Conservation (phyloP, 2,888 invertebrate species). For the Dolichomitus sp. region DNA sequence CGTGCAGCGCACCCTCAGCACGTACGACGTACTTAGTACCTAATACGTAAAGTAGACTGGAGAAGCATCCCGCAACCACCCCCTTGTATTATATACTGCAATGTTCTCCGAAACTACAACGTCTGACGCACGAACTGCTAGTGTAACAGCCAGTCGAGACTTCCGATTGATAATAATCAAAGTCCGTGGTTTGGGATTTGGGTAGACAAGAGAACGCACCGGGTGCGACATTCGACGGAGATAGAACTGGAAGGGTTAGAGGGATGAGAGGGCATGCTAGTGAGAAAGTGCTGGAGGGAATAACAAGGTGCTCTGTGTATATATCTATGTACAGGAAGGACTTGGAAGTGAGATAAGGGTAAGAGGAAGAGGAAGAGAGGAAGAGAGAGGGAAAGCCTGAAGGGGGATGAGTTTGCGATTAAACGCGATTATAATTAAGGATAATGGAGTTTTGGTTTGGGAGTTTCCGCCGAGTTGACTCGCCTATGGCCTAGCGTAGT, state of each 20-base stretch:
- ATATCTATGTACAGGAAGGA: background rate
- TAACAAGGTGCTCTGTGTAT: conserved; percentile 4
- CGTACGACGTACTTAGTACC: conserved; percentile 53
- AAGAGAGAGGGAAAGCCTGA: conserved; percentile 62
- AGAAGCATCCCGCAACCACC: conserved; percentile 5
- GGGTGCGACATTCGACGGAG: conserved; percentile 14
- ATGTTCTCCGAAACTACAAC: conserved; percentile 1
- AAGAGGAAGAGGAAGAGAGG: conserved; percentile 54
- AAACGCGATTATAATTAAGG: conserved; percentile 85
- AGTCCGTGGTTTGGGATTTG: conserved; percentile 69
- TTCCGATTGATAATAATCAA: conserved; percentile 78
- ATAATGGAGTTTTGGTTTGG: conserved; percentile 83
- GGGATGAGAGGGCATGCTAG: background rate
- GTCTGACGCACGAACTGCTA: conserved; percentile 11
- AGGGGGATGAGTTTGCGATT: conserved; percentile 82
- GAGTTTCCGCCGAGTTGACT: conserved; percentile 76
- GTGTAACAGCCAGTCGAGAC: conserved; percentile 65
- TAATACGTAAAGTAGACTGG: conserved; percentile 44
- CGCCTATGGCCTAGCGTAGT: conserved; percentile 29
- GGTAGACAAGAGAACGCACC: conserved; percentile 37
- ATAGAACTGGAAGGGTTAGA: background rate
- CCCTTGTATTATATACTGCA: background rate
- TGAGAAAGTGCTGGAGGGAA: conserved; percentile 6
- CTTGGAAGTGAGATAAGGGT: background rate
- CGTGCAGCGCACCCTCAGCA: conserved; percentile 40